Conservation (phyloP, 2,888 invertebrate species). For the Ichneumon xanthorius region DNA sequence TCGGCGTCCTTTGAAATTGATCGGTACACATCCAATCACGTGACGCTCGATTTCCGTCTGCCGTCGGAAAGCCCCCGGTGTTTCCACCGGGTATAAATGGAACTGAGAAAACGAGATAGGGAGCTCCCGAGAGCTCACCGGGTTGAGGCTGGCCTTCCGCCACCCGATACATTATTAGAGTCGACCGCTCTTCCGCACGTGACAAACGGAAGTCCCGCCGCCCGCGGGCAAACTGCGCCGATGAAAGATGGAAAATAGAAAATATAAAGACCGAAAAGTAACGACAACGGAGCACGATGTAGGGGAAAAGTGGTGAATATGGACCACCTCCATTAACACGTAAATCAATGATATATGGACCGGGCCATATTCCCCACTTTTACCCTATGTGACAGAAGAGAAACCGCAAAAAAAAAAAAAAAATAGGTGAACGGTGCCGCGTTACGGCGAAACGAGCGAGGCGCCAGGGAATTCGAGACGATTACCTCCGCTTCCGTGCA, state of each 20-base stretch:
- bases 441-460: not conserved
- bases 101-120: conserved; percentile 41
- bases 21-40: conserved; percentile 51
- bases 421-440: not conserved
- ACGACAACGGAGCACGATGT: not conserved
- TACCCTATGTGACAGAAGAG: not conserved
- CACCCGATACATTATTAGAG: conserved; percentile 42
- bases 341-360: no score
- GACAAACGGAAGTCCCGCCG: conserved; percentile 19
- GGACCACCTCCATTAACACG: no score
- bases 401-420: not conserved
- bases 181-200: conserved; percentile 9
- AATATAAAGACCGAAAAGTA: conserved; percentile 6
- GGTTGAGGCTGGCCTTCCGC: conserved; percentile 17
- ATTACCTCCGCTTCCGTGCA: not conserved
- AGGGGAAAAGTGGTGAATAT: no score
- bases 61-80: conserved; percentile 11
- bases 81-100: conserved; percentile 28
- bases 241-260: conserved; percentile 10
- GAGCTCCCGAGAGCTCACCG: not conserved
- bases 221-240: not conserved
- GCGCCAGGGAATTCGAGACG: conserved; percentile 11
- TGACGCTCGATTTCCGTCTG: conserved; percentile 52
- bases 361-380: no score
- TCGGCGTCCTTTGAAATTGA: conserved; percentile 49